Percentiles rank a stretch among this genome's conserved stretches.
These are phyloP conservation scores for Myotis brandtii DNA, from an alignment of 2,113 vertebrate genomes.

Conservation along the genomic window DNA sequence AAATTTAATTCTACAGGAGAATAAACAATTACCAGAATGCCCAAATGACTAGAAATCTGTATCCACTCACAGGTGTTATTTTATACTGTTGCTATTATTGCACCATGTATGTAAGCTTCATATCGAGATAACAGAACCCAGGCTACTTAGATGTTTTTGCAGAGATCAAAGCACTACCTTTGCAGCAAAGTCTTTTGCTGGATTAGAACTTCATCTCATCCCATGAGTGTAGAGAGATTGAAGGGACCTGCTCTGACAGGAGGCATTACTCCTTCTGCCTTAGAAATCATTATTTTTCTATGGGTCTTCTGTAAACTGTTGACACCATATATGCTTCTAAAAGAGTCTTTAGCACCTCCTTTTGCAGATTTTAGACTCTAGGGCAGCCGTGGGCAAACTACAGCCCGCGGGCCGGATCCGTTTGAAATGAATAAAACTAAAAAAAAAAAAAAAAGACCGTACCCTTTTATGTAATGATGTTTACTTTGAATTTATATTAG, in stretches of 20 bases:
- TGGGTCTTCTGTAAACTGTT: neutral
- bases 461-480: no score
- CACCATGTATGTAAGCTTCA: slow-evolving; percentile 81
- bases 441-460: no score
- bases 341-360: neutral
- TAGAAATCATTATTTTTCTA: slow-evolving; percentile 61
- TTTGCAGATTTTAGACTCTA: slow-evolving; percentile 34
- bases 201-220: slow-evolving; percentile 84
- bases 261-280: slow-evolving; percentile 14
- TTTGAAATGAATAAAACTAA: no score
- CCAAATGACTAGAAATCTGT: neutral
- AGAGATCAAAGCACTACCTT: slow-evolving; percentile 84
- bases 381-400: no score
- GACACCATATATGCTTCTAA: slow-evolving; percentile 5
- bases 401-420: no score
- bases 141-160: slow-evolving; percentile 79
- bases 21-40: neutral
- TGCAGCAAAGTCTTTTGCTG: slow-evolving; percentile 86
- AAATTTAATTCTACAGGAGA: neutral
- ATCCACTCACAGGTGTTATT: neutral
- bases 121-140: slow-evolving; percentile 67
- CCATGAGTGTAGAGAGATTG: slow-evolving; percentile 81
- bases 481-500: no score
- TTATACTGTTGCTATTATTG: neutral
- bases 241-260: slow-evolving; percentile 71